Evolutionary conservation across 53 echinoderm and acorn worm genomes (phyloP).

Genomic region (Patiria pectinifera): DNA sequence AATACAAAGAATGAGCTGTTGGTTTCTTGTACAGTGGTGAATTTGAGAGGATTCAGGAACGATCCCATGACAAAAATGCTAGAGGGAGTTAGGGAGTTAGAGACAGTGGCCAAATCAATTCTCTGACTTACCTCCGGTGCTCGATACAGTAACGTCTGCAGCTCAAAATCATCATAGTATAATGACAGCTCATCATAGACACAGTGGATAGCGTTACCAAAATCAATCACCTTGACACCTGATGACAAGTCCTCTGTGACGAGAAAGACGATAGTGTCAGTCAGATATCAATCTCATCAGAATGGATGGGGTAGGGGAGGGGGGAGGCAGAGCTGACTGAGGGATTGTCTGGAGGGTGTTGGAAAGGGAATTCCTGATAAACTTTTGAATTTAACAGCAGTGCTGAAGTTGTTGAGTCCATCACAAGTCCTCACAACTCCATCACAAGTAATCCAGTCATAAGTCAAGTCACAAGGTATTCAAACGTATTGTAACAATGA

Average conservation of each 20-base stretch:
- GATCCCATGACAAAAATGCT: no score
- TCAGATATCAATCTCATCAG: constrained; percentile 23
- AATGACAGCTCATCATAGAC: constrained; percentile 90
- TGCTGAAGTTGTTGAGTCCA: no score
- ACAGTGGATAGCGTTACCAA: constrained; percentile 97
- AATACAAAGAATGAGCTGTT: no score
- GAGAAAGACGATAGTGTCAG: constrained; percentile 1
- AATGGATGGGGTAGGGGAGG: background rate
- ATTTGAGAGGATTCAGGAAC: no score
- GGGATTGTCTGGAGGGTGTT: background rate
- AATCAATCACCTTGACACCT: constrained; percentile 93
- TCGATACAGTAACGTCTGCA: constrained; percentile 88
- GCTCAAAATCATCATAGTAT: constrained; percentile 96
- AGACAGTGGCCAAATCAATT: background rate
- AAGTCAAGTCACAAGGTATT: no score
- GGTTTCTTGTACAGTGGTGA: no score
- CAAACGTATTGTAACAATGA: no score
- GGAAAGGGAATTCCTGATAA: no score
- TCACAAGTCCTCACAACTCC: no score
- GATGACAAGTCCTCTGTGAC: constrained; percentile 72
- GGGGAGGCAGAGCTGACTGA: constrained; percentile 4
- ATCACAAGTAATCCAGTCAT: no score
- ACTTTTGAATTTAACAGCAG: no score
- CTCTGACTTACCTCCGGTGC: constrained; percentile 92
- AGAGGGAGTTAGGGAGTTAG: background rate